Conservation (phyloP, 53 echinoderm and acorn worm genomes). For the Hippasteria phrygiana region DNA sequence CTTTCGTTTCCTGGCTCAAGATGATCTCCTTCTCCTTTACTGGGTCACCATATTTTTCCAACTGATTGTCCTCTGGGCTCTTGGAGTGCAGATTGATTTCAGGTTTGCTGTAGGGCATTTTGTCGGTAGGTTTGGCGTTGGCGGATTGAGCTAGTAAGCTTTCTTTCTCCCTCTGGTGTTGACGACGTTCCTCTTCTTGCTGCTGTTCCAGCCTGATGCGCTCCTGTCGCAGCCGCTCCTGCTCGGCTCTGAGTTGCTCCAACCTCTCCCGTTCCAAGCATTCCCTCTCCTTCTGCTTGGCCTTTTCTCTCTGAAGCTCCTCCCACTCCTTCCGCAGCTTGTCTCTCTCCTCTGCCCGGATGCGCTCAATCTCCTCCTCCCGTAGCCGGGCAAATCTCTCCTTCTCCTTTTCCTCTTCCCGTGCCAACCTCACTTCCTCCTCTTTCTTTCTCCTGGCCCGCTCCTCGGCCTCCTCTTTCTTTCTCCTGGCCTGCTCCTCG, state of each 20-base stretch:
- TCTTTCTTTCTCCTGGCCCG: constrained; percentile 34
- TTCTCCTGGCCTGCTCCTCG: constrained; percentile 33
- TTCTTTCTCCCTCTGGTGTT: constrained; percentile 60
- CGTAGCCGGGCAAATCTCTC: constrained; percentile 44
- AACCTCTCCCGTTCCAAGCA: constrained; percentile 70
- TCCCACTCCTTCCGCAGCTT: constrained; percentile 76
- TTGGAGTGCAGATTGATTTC: not conserved
- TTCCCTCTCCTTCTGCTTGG: constrained; percentile 65
- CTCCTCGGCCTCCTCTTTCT: constrained; percentile 49
- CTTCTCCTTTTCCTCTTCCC: constrained; percentile 50
- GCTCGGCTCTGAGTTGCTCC: constrained; percentile 75
- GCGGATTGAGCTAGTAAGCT: constrained; percentile 54
- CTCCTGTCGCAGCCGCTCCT: constrained; percentile 76
- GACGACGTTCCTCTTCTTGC: constrained; percentile 71
- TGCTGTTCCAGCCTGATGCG: constrained; percentile 71
- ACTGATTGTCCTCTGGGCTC: constrained; percentile 35
- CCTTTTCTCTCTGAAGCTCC: constrained; percentile 75
- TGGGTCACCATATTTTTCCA: constrained; percentile 56
- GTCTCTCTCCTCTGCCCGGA: constrained; percentile 68
- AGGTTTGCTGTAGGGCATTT: constrained; percentile 33
- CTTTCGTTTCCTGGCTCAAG: constrained; percentile 18
- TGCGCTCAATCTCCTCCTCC: constrained; percentile 80
- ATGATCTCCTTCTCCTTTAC: constrained; percentile 79
- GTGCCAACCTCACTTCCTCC: constrained; percentile 20
- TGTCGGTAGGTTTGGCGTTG: constrained; percentile 7